phyloP scores from a whole-genome alignment of 1,140 invertebrate genomes.

The Zeugodacus cucurbitae region DNA sequence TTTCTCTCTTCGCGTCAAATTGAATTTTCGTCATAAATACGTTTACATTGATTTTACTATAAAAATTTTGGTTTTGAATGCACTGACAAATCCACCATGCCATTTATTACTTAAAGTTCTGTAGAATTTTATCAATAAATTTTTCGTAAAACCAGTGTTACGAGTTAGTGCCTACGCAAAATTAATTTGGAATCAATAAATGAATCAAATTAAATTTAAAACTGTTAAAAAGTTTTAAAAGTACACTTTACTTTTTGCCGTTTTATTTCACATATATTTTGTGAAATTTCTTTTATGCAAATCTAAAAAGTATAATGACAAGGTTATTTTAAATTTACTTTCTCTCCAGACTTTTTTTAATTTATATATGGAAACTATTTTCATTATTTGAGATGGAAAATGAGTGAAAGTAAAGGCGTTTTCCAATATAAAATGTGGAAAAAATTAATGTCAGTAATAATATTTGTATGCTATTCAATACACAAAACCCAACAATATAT shows the following conservation, averaged over 20 bases:
- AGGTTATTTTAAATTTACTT: background rate
- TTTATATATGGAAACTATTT: background rate
- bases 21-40: conserved; percentile 14
- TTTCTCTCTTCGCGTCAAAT: background rate
- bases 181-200: background rate
- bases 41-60: background rate
- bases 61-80: background rate
- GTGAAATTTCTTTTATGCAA: too few relatives aligned
- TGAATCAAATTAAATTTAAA: background rate
- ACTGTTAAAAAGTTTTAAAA: background rate
- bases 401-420: too few relatives aligned
- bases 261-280: background rate
- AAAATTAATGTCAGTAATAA: too few relatives aligned
- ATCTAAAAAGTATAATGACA: background rate
- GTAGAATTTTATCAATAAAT: background rate
- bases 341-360: background rate
- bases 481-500: too few relatives aligned
- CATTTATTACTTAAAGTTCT: background rate
- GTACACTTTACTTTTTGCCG: background rate
- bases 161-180: background rate
- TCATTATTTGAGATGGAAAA: too few relatives aligned
- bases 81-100: background rate
- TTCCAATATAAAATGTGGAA: too few relatives aligned
- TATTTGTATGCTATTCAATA: too few relatives aligned
- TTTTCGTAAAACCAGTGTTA: background rate